Base-by-base conservation (phyloP, 2,888 invertebrate genomes). In the Plusia festucae region DNA sequence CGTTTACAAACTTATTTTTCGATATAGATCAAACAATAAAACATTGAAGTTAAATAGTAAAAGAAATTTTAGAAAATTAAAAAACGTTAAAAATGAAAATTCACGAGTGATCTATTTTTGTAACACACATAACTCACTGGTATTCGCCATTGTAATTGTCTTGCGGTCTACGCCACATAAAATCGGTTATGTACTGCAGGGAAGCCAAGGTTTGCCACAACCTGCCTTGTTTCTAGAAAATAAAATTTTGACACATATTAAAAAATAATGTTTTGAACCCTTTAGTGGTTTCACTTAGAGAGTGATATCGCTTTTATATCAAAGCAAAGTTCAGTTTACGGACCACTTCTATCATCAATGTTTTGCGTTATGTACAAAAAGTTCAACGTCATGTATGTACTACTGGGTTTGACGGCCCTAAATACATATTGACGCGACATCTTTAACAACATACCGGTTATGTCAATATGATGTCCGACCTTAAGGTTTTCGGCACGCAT, bases 131-230 rank as follows among this genome's bases (percentile, higher is more conserved):
- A 18, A 46, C n/a, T 18, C 46, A 46, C 46, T 46, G 46, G 56
- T 32, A 15, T 44, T 74, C 61, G 60, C 64, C 53, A 60, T 60
- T 70, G 75, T 75, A 59, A 64, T 70, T 57, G 52, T 16, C 60
- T 34, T 59, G 44, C 54, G 63, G 71, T 54, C 49, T 53, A 53
- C 53, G 13, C n/a, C 15, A 24, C 71, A 53, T 76, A 34, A 62
- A 70, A 53, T 52, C 20, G 20, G 16, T 16, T 40, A 11, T 16
- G 30, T 46, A 44, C 46, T 46, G 40, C 40, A n/a, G n/a, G 40
- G 40, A 1, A n/a, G 40, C 40, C 40, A 40, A 40, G n/a, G 3
- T 34, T 34, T 15, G 5, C 34, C 34, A 16, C 44, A 44, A 44
- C 6, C 7, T 5, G 40, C 9, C 3, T 4, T 34, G 34, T 15